These are phyloP conservation scores for Bombyx huttoni DNA, from an alignment of 2,888 invertebrate genomes.

Conservation along the genomic window DNA sequence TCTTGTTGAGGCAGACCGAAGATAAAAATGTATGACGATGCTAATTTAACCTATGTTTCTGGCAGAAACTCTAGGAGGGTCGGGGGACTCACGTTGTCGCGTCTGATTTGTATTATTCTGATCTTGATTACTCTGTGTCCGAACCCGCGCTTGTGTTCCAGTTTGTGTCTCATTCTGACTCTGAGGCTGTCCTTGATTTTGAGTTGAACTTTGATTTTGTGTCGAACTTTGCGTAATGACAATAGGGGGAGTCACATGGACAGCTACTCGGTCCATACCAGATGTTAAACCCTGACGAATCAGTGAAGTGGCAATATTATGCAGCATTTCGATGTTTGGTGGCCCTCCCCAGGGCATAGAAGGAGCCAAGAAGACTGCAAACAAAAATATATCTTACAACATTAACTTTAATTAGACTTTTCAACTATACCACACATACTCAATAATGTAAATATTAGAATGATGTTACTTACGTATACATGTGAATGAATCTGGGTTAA, in stretches of 20 bases:
- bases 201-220: background rate
- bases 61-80: no score
- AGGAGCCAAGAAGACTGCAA: conserved; percentile 28
- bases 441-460: no score
- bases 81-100: no score
- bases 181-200: background rate
- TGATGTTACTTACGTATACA: no score
- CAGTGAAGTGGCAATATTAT: conserved; percentile 35
- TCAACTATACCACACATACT: no score
- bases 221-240: background rate
- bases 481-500: no score
- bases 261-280: conserved; percentile 25
- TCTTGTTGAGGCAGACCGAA: no score
- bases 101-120: background rate
- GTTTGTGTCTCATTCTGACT: background rate
- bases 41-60: no score
- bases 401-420: no score
- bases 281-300: conserved; percentile 35
- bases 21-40: no score
- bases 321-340: conserved; percentile 32
- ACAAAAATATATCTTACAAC: background rate
- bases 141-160: background rate
- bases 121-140: background rate
- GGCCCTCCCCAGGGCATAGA: conserved; percentile 27
- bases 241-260: conserved; percentile 12